Evolutionary conservation across 2,113 vertebrate species (phyloP).

Genomic region (Labrus mixtus): DNA sequence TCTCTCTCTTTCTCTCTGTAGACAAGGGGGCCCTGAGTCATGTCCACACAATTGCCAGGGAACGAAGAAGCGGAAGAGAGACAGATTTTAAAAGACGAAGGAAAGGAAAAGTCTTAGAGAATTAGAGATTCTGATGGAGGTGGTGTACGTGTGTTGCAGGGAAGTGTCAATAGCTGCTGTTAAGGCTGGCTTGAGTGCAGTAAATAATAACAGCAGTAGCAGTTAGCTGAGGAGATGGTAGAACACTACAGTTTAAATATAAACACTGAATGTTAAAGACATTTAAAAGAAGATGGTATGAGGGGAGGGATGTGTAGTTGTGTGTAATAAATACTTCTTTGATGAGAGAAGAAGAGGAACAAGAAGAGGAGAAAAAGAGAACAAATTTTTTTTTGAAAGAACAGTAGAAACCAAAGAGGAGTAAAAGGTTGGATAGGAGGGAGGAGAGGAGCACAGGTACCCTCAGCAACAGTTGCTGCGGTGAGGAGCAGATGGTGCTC

Average conservation of each 20-base stretch:
- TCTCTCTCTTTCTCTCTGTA: constrained; percentile 35
- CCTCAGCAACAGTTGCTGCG: constrained; percentile 71
- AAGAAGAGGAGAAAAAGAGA: not conserved
- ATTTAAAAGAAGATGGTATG: not conserved
- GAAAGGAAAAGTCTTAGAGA: constrained; percentile 37
- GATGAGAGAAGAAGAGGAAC: constrained; percentile 6
- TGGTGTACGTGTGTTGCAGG: constrained; percentile 9
- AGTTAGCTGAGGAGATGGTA: not conserved
- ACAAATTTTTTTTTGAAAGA: constrained; percentile 25
- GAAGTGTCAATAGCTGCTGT: not conserved
- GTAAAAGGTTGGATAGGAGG: constrained; percentile 37
- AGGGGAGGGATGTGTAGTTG: constrained; percentile 1
- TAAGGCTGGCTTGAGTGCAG: not conserved
- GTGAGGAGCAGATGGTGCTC: constrained; percentile 73
- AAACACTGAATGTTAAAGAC: not conserved
- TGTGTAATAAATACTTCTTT: not conserved
- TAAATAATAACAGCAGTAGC: not conserved
- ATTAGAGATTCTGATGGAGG: constrained; percentile 40
- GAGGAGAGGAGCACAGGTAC: constrained; percentile 67
- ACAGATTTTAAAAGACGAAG: constrained; percentile 48
- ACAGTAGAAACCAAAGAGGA: constrained; percentile 22
- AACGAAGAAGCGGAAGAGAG: constrained; percentile 41
- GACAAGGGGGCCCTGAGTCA: constrained; percentile 63
- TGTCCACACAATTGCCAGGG: constrained; percentile 60
- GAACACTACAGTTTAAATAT: not conserved